phyloP scores from a whole-genome alignment of 2,888 invertebrate genomes.

The Drosophila affinis region DNA sequence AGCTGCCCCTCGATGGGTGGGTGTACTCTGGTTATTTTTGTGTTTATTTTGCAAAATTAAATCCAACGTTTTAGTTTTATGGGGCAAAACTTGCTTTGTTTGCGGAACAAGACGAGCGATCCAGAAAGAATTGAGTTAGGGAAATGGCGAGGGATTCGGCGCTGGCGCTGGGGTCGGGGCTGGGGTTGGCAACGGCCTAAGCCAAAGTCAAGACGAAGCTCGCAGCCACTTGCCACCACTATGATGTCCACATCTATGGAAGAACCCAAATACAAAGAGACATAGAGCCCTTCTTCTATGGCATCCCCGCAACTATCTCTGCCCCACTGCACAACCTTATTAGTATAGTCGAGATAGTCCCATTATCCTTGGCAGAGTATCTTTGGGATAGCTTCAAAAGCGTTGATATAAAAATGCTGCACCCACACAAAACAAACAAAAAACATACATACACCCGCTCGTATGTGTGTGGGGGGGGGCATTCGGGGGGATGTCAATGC shows the following conservation, averaged over 20 bases:
- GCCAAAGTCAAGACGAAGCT: not conserved
- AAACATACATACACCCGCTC: not conserved
- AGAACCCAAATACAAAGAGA: not conserved
- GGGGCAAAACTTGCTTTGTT: conserved; percentile 76
- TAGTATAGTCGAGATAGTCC: not conserved
- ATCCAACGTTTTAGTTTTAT: conserved; percentile 78
- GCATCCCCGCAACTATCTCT: too few relatives aligned
- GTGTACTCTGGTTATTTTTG: conserved; percentile 49
- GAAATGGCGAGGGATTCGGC: not conserved
- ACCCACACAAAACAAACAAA: conserved; percentile 41
- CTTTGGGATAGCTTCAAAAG: conserved; percentile 2
- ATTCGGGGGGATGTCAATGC: conserved; percentile 50
- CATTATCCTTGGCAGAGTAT: not conserved
- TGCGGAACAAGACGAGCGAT: conserved; percentile 52
- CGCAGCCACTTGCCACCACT: not conserved
- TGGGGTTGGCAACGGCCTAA: conserved; percentile 5
- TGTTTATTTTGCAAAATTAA: conserved; percentile 79
- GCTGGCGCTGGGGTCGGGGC: too few relatives aligned
- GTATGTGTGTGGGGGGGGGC: conserved; percentile 12
- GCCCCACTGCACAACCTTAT: too few relatives aligned
- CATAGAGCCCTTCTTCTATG: too few relatives aligned
- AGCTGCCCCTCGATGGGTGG: conserved; percentile 1
- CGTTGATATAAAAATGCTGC: conserved; percentile 64
- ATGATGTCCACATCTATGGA: not conserved
- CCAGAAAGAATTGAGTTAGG: not conserved